Evolutionary conservation across 2,113 vertebrate species (phyloP).

Genomic region (Carollia perspicillata): DNA sequence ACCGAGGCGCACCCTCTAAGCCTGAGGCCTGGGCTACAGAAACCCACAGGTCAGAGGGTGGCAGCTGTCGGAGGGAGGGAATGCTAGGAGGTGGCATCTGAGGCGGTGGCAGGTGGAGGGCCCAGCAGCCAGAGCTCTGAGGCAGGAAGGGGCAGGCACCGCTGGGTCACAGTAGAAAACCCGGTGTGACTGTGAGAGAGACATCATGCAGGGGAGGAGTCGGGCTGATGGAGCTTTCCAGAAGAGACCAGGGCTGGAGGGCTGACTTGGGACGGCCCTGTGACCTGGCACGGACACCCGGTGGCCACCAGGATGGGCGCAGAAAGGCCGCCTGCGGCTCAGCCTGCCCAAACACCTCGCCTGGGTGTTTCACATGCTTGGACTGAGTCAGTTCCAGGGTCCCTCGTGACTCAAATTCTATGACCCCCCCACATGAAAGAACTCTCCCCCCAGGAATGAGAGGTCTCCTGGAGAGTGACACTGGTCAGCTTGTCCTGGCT

Average conservation of each 20-base stretch:
- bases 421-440: neutral
- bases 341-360: fast-evolving
- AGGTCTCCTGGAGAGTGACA: neutral
- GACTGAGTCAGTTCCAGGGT: neutral
- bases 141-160: neutral
- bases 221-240: neutral
- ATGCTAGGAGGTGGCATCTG: neutral
- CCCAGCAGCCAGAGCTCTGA: neutral
- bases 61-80: no score
- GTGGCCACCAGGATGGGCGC: fast-evolving
- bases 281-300: fast-evolving
- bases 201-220: neutral
- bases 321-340: no score
- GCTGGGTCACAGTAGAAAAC: neutral
- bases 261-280: neutral
- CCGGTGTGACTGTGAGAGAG: neutral
- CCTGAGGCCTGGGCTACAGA: neutral
- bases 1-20: neutral
- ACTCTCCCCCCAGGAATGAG: neutral
- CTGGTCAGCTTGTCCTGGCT: fast-evolving
- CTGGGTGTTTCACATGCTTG: neutral
- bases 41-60: neutral
- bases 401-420: neutral
- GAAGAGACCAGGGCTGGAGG: neutral
- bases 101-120: neutral